Conservation (phyloP, 2,797 vertebrate species). For the Paramormyrops hopkinsi region DNA sequence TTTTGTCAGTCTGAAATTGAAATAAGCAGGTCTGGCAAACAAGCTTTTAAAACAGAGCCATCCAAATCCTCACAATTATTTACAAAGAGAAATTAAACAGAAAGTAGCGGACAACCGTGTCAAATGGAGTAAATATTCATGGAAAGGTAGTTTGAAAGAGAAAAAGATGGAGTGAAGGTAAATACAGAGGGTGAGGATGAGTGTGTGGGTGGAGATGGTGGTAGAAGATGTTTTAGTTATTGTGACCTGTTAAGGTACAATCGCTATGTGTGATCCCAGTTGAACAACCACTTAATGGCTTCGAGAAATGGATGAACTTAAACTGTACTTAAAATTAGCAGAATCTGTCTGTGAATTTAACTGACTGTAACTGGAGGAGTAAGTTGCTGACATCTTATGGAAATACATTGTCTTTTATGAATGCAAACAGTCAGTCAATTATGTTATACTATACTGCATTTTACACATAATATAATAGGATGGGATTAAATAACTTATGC, state of each 20-base stretch:
- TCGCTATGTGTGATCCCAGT: neutral
- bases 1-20: neutral
- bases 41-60: neutral
- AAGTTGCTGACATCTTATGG: neutral
- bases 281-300: neutral
- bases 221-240: neutral
- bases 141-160: neutral
- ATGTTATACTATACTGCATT: neutral
- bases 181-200: neutral
- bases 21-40: neutral
- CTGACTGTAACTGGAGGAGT: neutral
- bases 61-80: neutral
- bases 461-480: neutral
- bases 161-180: neutral
- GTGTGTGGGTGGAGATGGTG: neutral
- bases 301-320: neutral
- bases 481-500: neutral
- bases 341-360: neutral
- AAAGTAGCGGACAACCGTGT: neutral
- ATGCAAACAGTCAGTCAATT: neutral
- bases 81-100: neutral
- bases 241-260: neutral
- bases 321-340: neutral
- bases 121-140: neutral
- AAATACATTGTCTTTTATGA: neutral